These are phyloP conservation scores for Muscidifurax raptorellus DNA, from an alignment of 1,140 invertebrate species.

Conservation along the genomic window DNA sequence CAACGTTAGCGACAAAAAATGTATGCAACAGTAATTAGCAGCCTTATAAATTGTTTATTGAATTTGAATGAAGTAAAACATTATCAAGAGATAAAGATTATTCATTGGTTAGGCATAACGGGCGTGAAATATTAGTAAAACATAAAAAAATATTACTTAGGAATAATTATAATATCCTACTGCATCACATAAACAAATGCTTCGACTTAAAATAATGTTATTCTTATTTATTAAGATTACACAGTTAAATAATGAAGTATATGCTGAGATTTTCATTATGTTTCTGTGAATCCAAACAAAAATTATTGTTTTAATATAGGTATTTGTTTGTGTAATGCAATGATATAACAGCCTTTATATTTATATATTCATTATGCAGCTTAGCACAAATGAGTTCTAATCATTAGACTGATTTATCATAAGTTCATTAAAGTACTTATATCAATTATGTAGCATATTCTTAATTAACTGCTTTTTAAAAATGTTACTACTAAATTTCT, in stretches of 20 bases:
- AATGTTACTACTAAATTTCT: neutral
- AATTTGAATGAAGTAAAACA: neutral
- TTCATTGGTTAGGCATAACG: neutral
- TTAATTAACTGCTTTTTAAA: constrained; percentile 14
- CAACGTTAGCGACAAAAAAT: too few relatives aligned
- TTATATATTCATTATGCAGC: neutral
- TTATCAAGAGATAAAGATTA: neutral
- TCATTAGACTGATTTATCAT: constrained; percentile 37
- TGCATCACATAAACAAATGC: neutral
- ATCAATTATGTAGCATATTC: neutral
- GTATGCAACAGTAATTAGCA: neutral
- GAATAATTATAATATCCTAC: neutral
- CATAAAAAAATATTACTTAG: neutral
- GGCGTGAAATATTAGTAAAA: neutral
- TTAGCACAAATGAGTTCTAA: neutral
- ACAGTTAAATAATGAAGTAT: neutral
- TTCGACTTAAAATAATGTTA: neutral
- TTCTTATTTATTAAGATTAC: too few relatives aligned
- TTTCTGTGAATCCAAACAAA: neutral
- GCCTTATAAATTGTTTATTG: neutral
- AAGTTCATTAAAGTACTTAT: constrained; percentile 28
- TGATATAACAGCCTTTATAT: neutral
- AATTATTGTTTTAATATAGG: constrained; percentile 11
- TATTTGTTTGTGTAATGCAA: neutral
- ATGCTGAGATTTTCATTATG: neutral